phyloP scores from a whole-genome alignment of 2,113 vertebrate species.

The Cebus imitator region DNA sequence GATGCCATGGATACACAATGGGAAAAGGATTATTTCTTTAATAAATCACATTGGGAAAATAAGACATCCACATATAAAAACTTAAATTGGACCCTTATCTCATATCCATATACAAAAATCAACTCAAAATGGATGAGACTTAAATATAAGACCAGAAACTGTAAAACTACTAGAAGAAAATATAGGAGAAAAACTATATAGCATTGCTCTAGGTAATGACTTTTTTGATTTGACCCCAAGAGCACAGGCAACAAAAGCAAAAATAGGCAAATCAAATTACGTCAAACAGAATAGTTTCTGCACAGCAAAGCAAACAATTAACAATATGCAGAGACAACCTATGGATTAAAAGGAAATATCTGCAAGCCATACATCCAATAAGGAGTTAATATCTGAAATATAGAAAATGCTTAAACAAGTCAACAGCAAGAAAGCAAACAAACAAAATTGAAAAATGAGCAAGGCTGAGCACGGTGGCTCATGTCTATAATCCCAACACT shows the following conservation, averaged over 20 bases:
- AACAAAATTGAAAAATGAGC: too few species aligned
- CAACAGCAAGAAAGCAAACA: too few species aligned
- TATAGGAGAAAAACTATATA: neutral
- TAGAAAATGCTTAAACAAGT: too few species aligned
- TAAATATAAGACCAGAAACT: neutral
- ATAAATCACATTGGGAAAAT: too few species aligned
- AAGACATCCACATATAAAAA: too few species aligned
- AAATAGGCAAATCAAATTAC: neutral
- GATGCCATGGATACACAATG: neutral
- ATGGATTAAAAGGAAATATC: too few species aligned
- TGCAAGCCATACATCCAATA: too few species aligned
- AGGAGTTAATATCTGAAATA: too few species aligned
- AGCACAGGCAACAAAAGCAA: neutral
- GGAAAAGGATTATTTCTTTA: neutral
- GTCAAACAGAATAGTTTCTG: neutral
- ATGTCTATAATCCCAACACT: too few species aligned
- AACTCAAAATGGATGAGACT: neutral
- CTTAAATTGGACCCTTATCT: too few species aligned
- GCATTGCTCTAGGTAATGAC: neutral
- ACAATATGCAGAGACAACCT: neutral
- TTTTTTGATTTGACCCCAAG: neutral
- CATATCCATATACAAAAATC: too few species aligned
- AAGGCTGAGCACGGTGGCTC: too few species aligned
- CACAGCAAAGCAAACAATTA: neutral
- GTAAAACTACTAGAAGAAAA: neutral